Percentiles rank a stretch among this genome's conserved stretches.
phyloP scores from a whole-genome alignment of 2,888 invertebrate genomes.

The Timandra comae region DNA sequence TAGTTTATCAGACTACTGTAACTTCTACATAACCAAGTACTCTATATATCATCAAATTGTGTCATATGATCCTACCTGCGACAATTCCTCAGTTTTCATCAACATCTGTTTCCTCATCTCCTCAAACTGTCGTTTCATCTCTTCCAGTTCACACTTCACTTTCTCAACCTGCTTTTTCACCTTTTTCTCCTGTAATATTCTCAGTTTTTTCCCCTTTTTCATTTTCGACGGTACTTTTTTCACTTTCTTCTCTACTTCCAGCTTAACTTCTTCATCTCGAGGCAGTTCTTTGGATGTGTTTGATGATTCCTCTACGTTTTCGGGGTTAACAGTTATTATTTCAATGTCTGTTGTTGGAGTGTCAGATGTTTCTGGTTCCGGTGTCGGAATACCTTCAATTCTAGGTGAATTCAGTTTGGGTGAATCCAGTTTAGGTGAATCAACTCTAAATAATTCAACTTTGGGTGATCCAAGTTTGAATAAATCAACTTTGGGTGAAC shows the following conservation, averaged over 20 bases:
- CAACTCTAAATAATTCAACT: neutral
- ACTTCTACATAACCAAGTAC: too few species aligned
- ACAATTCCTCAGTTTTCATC: constrained; percentile 36
- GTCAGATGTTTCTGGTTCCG: constrained; percentile 1
- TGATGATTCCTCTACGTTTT: constrained; percentile 2
- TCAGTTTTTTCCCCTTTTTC: constrained; percentile 48
- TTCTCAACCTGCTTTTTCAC: constrained; percentile 56
- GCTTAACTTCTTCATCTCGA: constrained; percentile 5
- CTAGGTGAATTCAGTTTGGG: constrained; percentile 11
- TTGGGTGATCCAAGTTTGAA: constrained; percentile 2
- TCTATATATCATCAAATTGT: too few species aligned
- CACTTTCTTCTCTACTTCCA: constrained; percentile 16
- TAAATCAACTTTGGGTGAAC: too few species aligned
- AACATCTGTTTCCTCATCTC: constrained; percentile 57
- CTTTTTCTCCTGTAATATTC: constrained; percentile 45
- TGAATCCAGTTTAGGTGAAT: neutral
- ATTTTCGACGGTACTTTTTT: constrained; percentile 34
- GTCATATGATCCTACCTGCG: constrained; percentile 8
- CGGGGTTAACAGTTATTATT: neutral
- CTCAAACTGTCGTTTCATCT: constrained; percentile 56
- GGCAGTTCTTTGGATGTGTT: constrained; percentile 3
- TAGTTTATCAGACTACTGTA: too few species aligned
- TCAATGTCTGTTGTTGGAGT: too few species aligned
- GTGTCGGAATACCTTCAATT: constrained; percentile 1
- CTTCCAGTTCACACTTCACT: constrained; percentile 51